These are phyloP conservation scores for Enteromius argenteus DNA, from an alignment of 2,797 vertebrate species.

Conservation along the genomic window DNA sequence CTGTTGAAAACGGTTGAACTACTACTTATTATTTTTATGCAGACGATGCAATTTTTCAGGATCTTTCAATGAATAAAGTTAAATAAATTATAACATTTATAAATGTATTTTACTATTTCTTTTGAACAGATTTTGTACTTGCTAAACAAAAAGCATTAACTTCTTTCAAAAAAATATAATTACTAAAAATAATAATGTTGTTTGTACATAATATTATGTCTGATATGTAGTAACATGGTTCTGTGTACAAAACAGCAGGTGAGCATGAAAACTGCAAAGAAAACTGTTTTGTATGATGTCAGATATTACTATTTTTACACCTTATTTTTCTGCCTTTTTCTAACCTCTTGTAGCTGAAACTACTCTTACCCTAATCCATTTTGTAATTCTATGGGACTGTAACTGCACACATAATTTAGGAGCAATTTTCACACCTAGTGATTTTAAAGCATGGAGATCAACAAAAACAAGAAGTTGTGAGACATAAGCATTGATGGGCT, in stretches of 20 bases:
- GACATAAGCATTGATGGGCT: background rate
- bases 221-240: background rate
- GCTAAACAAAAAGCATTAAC: background rate
- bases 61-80: background rate
- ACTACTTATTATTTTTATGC: too few species aligned
- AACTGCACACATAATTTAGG: background rate
- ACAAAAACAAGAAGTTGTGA: background rate
- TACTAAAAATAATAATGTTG: background rate
- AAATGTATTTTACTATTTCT: background rate
- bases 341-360: background rate
- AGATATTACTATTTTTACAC: background rate
- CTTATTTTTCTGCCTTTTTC: background rate
- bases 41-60: too few species aligned
- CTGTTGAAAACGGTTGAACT: background rate
- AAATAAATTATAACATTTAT: background rate
- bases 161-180: background rate
- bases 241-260: background rate
- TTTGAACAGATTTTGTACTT: background rate
- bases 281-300: background rate
- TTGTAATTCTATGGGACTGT: background rate
- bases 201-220: background rate
- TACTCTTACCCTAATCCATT: background rate
- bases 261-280: background rate
- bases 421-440: background rate
- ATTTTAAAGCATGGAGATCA: background rate